Percentiles rank a stretch among this genome's conserved stretches.
Conservation (phyloP, 2,888 invertebrate genomes). For the Apamea crenata region DNA sequence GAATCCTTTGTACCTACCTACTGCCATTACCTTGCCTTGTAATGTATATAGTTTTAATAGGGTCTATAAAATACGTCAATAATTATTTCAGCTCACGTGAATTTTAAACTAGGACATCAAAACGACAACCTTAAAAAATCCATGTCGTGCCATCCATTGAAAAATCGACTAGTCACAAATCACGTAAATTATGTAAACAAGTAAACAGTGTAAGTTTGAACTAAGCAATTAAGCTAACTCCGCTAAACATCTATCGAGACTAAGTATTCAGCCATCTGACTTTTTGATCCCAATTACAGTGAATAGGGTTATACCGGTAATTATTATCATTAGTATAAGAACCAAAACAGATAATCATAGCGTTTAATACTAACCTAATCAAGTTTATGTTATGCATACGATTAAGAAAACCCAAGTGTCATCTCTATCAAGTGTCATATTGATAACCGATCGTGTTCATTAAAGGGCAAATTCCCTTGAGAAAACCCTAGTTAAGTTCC, state of each 20-base stretch:
- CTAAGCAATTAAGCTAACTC: not conserved
- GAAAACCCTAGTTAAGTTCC: not conserved
- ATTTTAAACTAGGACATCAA: not conserved
- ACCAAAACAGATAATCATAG: not conserved
- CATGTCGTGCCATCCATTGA: too few species aligned
- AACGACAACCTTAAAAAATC: not conserved
- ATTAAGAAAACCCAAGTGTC: constrained; percentile 18
- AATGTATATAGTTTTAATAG: not conserved
- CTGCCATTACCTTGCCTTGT: constrained; percentile 22
- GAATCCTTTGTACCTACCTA: constrained; percentile 26
- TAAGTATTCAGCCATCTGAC: not conserved
- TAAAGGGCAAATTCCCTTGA: constrained; percentile 5
- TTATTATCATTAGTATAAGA: not conserved
- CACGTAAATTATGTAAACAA: not conserved
- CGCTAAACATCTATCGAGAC: not conserved
- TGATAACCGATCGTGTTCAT: not conserved
- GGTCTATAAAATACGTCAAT: not conserved
- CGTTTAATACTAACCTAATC: not conserved
- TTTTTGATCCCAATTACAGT: constrained; percentile 9
- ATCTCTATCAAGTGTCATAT: constrained; percentile 2
- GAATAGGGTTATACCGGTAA: not conserved
- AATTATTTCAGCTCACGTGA: not conserved
- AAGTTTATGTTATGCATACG: not conserved
- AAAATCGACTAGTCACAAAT: not conserved
- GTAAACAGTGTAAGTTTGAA: not conserved